Evolutionary conservation across 2,113 vertebrate species (phyloP).

Genomic region (Pelvicachromis taeniatus): DNA sequence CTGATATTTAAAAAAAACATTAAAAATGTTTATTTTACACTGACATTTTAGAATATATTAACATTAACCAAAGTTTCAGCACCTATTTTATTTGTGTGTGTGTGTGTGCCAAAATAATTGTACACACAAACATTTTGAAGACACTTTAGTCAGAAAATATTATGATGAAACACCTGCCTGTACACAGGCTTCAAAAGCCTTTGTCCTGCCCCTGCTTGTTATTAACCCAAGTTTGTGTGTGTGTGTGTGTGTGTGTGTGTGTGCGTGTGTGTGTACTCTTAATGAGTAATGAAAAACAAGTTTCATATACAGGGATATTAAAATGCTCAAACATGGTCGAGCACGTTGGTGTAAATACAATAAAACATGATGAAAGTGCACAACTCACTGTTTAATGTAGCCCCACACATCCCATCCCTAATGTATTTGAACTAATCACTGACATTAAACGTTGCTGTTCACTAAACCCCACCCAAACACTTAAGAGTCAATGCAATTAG

Average conservation of each 20-base stretch:
- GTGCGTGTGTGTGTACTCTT: background rate
- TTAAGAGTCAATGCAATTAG: background rate
- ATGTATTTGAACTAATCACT: background rate
- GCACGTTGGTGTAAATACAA: background rate
- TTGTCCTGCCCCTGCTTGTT: background rate
- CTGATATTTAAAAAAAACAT: background rate
- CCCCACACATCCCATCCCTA: background rate
- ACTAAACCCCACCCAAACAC: conserved; percentile 37
- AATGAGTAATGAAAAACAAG: background rate
- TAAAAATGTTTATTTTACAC: background rate
- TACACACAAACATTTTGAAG: background rate
- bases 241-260: background rate
- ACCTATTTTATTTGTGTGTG: background rate
- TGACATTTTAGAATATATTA: background rate
- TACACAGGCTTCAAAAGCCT: background rate
- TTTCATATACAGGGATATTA: background rate
- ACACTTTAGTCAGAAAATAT: background rate
- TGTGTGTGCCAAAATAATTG: background rate
- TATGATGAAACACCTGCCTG: background rate
- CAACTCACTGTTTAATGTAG: background rate
- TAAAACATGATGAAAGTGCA: background rate
- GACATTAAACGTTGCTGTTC: background rate
- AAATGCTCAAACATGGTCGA: background rate
- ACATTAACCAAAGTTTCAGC: background rate
- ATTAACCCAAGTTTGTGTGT: background rate